A percentile compares a stretch with the other conserved stretches of the same genome.
These are phyloP conservation scores for Karalla daura DNA, from an alignment of 2,797 vertebrate genomes.

Conservation along the genomic window DNA sequence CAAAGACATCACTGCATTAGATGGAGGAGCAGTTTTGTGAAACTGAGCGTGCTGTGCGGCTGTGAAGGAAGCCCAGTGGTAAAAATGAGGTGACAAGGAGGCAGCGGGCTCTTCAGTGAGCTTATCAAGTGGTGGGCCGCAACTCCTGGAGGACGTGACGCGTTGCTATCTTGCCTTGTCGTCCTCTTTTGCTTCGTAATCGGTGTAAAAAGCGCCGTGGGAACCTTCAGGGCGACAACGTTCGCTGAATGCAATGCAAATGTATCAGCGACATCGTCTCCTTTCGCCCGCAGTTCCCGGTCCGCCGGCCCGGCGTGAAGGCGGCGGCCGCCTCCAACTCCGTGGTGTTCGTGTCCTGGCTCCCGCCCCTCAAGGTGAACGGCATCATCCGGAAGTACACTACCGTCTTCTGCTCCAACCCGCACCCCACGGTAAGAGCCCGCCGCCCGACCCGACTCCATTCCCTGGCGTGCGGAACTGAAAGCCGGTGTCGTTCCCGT, in stretches of 20 bases:
- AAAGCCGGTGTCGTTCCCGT: no score
- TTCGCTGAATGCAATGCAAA: slow-evolving; percentile 22
- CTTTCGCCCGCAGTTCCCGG: slow-evolving; percentile 90
- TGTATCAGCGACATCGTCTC: slow-evolving; percentile 18
- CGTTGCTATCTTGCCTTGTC: slow-evolving; percentile 18
- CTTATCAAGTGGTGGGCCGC: slow-evolving; percentile 21
- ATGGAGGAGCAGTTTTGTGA: slow-evolving; percentile 1
- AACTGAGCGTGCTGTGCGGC: slow-evolving; percentile 9
- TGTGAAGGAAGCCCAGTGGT: slow-evolving; percentile 8
- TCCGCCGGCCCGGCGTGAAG: slow-evolving; percentile 95
- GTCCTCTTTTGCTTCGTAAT: slow-evolving; percentile 24
- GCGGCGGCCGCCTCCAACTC: slow-evolving; percentile 94
- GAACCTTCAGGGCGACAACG: slow-evolving; percentile 8
- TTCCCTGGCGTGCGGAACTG: no score
- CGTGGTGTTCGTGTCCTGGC: slow-evolving; percentile 97
- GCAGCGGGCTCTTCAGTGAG: slow-evolving; percentile 9
- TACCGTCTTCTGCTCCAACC: slow-evolving; percentile 96
- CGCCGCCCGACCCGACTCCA: no score
- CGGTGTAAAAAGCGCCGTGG: slow-evolving; percentile 19
- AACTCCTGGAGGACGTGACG: slow-evolving; percentile 3
- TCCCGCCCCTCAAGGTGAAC: slow-evolving; percentile 95
- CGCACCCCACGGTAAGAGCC: slow-evolving; percentile 94
- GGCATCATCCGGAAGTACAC: slow-evolving; percentile 98
- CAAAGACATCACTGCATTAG: slow-evolving; percentile 16
- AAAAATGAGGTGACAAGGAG: slow-evolving; percentile 11